These are phyloP conservation scores for Camptogramma bilineatum DNA, from an alignment of 2,888 invertebrate genomes.

Conservation along the genomic window DNA sequence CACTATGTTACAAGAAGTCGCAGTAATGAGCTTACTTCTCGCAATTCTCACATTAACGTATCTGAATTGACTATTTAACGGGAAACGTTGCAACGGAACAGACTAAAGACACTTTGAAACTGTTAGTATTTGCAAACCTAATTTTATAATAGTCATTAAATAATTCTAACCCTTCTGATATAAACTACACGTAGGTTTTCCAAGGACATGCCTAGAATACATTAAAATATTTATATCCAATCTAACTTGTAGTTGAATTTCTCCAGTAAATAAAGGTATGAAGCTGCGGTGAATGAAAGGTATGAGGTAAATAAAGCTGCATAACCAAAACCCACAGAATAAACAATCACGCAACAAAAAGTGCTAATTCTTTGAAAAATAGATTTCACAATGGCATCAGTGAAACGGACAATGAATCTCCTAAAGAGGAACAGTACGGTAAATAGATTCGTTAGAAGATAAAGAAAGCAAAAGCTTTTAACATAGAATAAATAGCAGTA, in stretches of 20 bases:
- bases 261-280: conserved; percentile 30
- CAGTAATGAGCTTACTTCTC: conserved; percentile 44
- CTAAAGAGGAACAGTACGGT: conserved; percentile 55
- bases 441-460: conserved; percentile 71
- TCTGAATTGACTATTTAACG: conserved; percentile 40
- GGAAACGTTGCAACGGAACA: conserved; percentile 32
- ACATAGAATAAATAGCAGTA: conserved; percentile 11
- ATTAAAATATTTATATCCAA: background rate
- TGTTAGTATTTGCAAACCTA: conserved; percentile 14
- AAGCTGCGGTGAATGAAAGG: no score
- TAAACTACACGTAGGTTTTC: no score
- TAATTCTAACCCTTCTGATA: background rate
- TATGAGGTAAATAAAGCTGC: conserved; percentile 35
- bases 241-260: conserved; percentile 5
- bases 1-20: conserved; percentile 40
- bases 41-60: conserved; percentile 45
- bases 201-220: background rate
- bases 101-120: conserved; percentile 19
- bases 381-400: conserved; percentile 61
- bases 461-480: conserved; percentile 75
- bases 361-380: conserved; percentile 56
- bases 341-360: conserved; percentile 55
- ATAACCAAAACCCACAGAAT: conserved; percentile 48
- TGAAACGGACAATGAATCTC: conserved; percentile 62
- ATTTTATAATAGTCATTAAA: conserved; percentile 6